phyloP scores from a whole-genome alignment of 2,888 invertebrate species.

The Eretmocerus hayati region DNA sequence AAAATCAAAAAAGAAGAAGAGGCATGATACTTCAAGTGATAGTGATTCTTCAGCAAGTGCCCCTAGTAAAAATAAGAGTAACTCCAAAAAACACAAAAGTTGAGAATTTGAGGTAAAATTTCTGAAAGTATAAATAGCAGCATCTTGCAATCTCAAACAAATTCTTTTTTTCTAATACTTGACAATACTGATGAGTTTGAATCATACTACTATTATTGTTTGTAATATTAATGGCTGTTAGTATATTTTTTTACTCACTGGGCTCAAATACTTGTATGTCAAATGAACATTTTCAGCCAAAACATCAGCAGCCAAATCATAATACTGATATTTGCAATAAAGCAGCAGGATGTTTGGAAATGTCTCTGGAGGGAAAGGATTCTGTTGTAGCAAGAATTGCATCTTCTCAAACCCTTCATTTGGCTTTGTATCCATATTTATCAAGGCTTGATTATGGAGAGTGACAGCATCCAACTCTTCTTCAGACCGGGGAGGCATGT shows the following conservation, averaged over 20 bases:
- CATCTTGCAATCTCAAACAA: no score
- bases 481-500: conserved; percentile 89
- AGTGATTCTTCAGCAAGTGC: conserved; percentile 26
- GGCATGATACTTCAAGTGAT: conserved; percentile 27
- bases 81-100: conserved; percentile 34
- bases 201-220: no score
- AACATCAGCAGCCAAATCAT: conserved; percentile 95
- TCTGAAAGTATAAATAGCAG: background rate
- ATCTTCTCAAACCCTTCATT: conserved; percentile 92
- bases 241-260: conserved; percentile 53
- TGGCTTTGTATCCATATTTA: conserved; percentile 81
- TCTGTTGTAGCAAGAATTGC: conserved; percentile 89
- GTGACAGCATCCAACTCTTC: conserved; percentile 97
- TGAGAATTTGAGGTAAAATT: conserved; percentile 24
- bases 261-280: conserved; percentile 89
- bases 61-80: conserved; percentile 27
- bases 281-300: conserved; percentile 95
- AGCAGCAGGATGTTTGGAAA: conserved; percentile 90
- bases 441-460: conserved; percentile 91
- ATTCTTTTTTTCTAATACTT: no score
- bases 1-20: conserved; percentile 31
- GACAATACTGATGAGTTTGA: no score
- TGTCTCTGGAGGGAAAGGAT: conserved; percentile 95
- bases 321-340: conserved; percentile 96
- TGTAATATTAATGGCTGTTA: no score